A percentile compares a stretch with the other conserved stretches of the same genome.
phyloP scores from a whole-genome alignment of 2,888 invertebrate species.

The Chymomyza amoena region DNA sequence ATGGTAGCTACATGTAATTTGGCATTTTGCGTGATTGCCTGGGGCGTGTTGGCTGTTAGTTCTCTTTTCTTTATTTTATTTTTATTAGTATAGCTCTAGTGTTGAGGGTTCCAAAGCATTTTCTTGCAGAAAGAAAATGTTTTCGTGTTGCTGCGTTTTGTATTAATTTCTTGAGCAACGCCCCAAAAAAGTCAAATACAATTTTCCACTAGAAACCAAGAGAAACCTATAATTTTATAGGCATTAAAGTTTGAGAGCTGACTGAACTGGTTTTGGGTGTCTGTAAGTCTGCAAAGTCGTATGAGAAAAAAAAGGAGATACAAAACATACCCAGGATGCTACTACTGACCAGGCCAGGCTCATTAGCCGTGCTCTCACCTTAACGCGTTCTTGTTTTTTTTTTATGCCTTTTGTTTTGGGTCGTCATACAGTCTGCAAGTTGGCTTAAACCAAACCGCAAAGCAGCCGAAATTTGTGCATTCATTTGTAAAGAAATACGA shows the following conservation, averaged over 20 bases:
- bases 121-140: constrained; percentile 46
- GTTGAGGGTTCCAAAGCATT: background rate
- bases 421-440: constrained; percentile 70
- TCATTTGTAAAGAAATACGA: constrained; percentile 69
- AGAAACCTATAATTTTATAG: constrained; percentile 67
- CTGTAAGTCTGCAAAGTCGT: constrained; percentile 19
- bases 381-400: constrained; percentile 16
- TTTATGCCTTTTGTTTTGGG: constrained; percentile 40
- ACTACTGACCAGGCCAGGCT: constrained; percentile 35
- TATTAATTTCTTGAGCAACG: constrained; percentile 67
- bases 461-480: constrained; percentile 65
- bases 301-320: constrained; percentile 4
- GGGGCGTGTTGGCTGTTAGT: constrained; percentile 66
- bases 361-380: constrained; percentile 61
- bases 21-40: constrained; percentile 75
- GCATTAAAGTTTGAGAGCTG: constrained; percentile 47
- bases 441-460: constrained; percentile 54
- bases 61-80: background rate
- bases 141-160: constrained; percentile 49
- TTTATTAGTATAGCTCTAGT: constrained; percentile 10
- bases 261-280: constrained; percentile 58
- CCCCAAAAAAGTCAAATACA: constrained; percentile 46
- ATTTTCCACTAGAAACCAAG: constrained; percentile 52
- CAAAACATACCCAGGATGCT: constrained; percentile 40
- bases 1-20: constrained; percentile 63